Evolutionary conservation across 2,113 vertebrate genomes (phyloP), one percentile per base, ranked within the genome.

Genomic region (Rattus rattus): DNA sequence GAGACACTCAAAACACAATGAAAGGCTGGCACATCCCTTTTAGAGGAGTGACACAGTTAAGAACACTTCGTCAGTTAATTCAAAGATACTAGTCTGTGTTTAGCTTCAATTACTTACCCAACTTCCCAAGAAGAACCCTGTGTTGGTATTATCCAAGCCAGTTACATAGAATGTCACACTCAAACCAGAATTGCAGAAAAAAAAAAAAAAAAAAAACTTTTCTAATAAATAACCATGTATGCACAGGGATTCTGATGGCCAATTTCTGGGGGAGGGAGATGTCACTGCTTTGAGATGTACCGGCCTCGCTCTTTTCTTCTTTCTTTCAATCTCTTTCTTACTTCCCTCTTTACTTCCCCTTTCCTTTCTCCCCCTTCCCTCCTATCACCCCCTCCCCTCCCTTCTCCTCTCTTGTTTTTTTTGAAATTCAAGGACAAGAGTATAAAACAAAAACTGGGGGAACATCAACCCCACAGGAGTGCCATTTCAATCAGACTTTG

Each of bases 401-500:
- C 12, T 28, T 59, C 17, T 47, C 28, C 43, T 14, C 39, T 86
- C 61, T 70, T 17, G 26, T n/a, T 26, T 0, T 2, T 43, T 67
- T 73, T 83, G 39, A 63, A 59, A 49, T 80, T 69, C 72, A 95
- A 98, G 90, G 85, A 89, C 17, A 70, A 72, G 0, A n/a, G 1
- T 28, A 10, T 43, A 24, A 83, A 72, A 72, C 36, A 13, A 52
- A 91, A 95, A 94, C 65, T 83, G 54, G 67, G 88, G 33, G 72
- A 83, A n/a, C 11, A 39, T 63, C 16, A 11, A 39, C 56, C 49
- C 59, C 77, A 77, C 52, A 79, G 67, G 86, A 94, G 83, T 22
- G 19, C 26, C 70, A 49, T 81, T 95, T 89, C 76, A 17, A 22
- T 65, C 10, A 0, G 80, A 89, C 24, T 24, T 3, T 59, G 80